These are phyloP conservation scores for Lemur catta DNA, from an alignment of 2,797 vertebrate species.

Conservation along the genomic window DNA sequence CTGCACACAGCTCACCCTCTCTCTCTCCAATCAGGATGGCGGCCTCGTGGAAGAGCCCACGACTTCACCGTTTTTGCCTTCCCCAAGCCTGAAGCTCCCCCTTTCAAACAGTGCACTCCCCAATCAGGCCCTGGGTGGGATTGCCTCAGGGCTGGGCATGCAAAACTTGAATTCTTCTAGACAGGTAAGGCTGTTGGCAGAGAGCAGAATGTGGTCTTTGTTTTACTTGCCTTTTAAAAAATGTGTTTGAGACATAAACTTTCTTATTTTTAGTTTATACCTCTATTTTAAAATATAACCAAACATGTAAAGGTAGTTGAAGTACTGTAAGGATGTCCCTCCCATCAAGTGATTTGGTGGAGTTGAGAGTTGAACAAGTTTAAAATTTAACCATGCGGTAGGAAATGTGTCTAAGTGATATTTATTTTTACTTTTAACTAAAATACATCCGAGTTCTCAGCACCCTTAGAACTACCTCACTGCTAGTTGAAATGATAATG, in stretches of 20 bases:
- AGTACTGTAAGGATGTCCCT: no score
- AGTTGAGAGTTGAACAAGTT: background rate
- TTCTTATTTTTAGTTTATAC: rapidly evolving
- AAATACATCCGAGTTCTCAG: background rate
- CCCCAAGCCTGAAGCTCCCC: constrained; percentile 98
- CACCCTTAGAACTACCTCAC: background rate
- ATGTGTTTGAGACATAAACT: background rate
- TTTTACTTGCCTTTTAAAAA: background rate
- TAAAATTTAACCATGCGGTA: background rate
- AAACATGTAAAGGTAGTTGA: background rate
- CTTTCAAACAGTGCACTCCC: constrained; percentile 98
- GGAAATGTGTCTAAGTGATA: background rate
- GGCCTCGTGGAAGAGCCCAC: constrained; percentile 96
- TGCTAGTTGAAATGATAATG: background rate
- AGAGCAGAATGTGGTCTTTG: constrained; percentile 18
- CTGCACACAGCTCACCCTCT: constrained; percentile 85
- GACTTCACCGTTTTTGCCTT: constrained; percentile 99
- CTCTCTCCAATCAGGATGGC: constrained; percentile 91
- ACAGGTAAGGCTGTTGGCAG: constrained; percentile 89
- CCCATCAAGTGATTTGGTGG: no score
- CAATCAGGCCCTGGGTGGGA: constrained; percentile 96
- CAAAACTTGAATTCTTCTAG: constrained; percentile 99
- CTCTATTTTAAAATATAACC: background rate
- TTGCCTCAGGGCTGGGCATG: constrained; percentile 97
- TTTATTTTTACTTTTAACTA: background rate